These are phyloP conservation scores for Mactra quadrangularis DNA, from an alignment of 1,140 invertebrate species.

Conservation along the genomic window DNA sequence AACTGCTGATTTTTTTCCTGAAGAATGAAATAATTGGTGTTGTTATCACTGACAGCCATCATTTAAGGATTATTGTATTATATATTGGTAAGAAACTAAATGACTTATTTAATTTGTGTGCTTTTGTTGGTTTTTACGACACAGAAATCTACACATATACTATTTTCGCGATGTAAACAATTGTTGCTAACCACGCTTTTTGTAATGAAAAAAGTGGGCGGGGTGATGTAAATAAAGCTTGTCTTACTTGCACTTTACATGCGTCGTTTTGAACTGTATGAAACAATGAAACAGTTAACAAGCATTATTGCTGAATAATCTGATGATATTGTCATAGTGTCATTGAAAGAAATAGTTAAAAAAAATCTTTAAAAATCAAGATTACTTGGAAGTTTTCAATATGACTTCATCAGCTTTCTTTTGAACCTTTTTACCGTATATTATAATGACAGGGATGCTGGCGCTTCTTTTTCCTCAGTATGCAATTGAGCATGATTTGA, in stretches of 20 bases:
- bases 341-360: too few relatives aligned
- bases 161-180: not conserved
- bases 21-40: not conserved
- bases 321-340: not conserved
- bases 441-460: too few relatives aligned
- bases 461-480: too few relatives aligned
- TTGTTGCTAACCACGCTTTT: slow-evolving; percentile 51
- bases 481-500: too few relatives aligned
- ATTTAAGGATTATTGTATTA: too few relatives aligned
- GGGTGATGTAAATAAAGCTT: slow-evolving; percentile 5
- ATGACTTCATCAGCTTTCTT: too few relatives aligned
- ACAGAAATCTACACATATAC: not conserved
- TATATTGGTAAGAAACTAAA: too few relatives aligned
- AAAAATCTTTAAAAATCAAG: too few relatives aligned
- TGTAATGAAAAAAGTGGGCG: slow-evolving; percentile 18
- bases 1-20: not conserved
- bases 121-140: not conserved
- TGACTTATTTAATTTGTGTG: not conserved
- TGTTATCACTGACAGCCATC: too few relatives aligned
- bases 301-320: not conserved
- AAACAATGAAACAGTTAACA: not conserved
- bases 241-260: not conserved
- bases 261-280: not conserved
- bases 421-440: too few relatives aligned
- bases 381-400: too few relatives aligned